These are phyloP conservation scores for Tenualosa ilisha DNA, from an alignment of 2,797 vertebrate genomes.

Conservation along the genomic window DNA sequence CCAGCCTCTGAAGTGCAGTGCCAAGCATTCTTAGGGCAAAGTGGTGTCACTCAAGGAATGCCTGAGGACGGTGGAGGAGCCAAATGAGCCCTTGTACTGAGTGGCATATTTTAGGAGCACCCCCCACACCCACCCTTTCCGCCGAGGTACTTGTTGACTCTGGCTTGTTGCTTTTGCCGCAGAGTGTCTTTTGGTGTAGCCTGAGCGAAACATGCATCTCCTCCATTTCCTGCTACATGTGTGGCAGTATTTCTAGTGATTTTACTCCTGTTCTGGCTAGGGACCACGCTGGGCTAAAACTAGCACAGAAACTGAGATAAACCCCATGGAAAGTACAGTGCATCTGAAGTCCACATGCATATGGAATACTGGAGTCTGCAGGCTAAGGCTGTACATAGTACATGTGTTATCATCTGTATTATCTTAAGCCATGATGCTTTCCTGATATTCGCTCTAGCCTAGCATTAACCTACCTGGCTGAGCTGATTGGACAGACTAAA, in stretches of 20 bases:
- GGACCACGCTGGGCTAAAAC: not conserved
- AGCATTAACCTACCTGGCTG: not conserved
- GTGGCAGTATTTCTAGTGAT: not conserved
- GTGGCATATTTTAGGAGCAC: conserved; percentile 11
- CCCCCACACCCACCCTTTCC: not conserved
- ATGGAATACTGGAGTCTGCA: not conserved
- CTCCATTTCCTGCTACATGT: not conserved
- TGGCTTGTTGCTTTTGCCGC: not conserved
- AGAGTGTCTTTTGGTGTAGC: not conserved
- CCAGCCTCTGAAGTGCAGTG: conserved; percentile 34
- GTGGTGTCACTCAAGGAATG: conserved; percentile 39
- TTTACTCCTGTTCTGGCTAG: conserved; percentile 4
- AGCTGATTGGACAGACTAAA: not conserved
- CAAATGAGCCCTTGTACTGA: conserved; percentile 30
- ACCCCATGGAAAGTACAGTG: not conserved
- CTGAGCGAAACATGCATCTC: not conserved
- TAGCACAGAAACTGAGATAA: not conserved
- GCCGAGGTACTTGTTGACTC: not conserved
- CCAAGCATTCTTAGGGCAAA: conserved; percentile 36
- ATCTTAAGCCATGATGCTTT: not conserved
- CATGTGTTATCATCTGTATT: not conserved
- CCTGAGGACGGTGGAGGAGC: not conserved
- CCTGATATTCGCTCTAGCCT: not conserved
- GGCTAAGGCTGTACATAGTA: not conserved
- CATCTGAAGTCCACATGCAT: not conserved